Percentiles rank a stretch among this genome's conserved stretches.
These are phyloP conservation scores for Eristalis arbustorum DNA, from an alignment of 2,888 invertebrate species.

Conservation along the genomic window DNA sequence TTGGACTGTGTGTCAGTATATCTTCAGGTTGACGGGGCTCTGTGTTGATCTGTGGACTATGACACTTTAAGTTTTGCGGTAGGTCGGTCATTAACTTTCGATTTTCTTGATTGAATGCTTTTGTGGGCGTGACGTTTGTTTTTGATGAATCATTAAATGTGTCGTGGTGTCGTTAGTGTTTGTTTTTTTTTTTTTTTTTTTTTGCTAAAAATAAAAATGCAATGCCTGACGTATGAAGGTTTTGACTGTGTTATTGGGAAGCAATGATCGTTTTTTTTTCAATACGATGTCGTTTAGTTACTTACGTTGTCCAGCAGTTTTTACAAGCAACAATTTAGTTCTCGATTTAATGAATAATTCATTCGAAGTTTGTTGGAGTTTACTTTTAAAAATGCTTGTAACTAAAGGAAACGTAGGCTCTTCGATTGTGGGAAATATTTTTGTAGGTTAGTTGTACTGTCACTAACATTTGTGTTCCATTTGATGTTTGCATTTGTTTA, in stretches of 20 bases:
- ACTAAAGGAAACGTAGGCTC: too few species aligned
- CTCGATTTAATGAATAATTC: too few species aligned
- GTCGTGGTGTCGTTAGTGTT: neutral
- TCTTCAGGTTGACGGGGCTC: neutral
- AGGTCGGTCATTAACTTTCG: constrained; percentile 58
- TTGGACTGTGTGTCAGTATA: constrained; percentile 2
- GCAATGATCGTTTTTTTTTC: too few species aligned
- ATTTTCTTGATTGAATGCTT: constrained; percentile 17
- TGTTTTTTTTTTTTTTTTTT: neutral
- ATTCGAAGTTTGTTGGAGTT: too few species aligned
- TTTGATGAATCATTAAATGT: neutral
- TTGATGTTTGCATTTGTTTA: too few species aligned
- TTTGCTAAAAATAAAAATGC: neutral
- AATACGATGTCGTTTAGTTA: too few species aligned
- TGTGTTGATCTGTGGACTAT: neutral
- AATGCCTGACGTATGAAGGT: neutral
- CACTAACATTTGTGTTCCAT: too few species aligned
- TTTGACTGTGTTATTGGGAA: neutral
- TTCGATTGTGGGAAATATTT: too few species aligned
- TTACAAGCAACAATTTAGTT: too few species aligned
- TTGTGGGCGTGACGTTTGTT: neutral
- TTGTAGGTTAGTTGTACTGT: too few species aligned
- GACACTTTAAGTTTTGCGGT: constrained; percentile 7
- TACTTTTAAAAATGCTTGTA: too few species aligned
- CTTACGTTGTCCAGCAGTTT: too few species aligned